These are phyloP conservation scores for Drosophila limbata DNA, from an alignment of 2,888 invertebrate species.

Conservation along the genomic window DNA sequence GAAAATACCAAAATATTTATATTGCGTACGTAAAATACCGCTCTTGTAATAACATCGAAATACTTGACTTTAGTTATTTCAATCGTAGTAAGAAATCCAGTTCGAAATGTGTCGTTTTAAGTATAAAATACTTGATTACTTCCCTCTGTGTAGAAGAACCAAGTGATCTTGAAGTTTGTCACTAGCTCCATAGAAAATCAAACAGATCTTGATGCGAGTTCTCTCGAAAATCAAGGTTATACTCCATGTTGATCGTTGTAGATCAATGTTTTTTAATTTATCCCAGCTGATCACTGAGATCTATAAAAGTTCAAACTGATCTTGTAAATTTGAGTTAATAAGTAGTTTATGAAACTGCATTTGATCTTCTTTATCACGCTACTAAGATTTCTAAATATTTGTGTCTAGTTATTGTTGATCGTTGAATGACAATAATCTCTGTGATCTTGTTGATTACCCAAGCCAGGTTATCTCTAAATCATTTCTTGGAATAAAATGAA, in stretches of 20 bases:
- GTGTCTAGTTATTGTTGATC: neutral
- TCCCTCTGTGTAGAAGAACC: too few relatives aligned
- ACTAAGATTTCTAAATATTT: neutral
- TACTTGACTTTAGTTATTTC: too few relatives aligned
- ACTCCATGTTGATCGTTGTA: neutral
- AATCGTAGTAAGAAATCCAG: too few relatives aligned
- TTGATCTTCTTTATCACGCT: too few relatives aligned
- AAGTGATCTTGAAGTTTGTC: neutral
- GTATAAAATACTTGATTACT: too few relatives aligned
- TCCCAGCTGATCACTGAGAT: neutral
- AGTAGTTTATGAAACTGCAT: neutral
- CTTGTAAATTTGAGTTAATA: neutral
- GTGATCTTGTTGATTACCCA: neutral
- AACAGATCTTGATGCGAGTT: neutral
- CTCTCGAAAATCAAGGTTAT: neutral
- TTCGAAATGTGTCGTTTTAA: too few relatives aligned
- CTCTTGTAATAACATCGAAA: too few relatives aligned
- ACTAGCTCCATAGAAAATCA: neutral
- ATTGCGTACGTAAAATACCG: too few relatives aligned
- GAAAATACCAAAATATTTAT: too few relatives aligned
- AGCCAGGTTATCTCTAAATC: neutral
- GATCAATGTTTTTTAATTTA: neutral
- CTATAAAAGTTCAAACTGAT: neutral
- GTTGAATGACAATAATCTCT: neutral
- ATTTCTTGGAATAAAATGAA: neutral